Evolutionary conservation across 2,888 invertebrate genomes (phyloP), one percentile per base, ranked within the genome.

Genomic region (Dascillus cervinus): DNA sequence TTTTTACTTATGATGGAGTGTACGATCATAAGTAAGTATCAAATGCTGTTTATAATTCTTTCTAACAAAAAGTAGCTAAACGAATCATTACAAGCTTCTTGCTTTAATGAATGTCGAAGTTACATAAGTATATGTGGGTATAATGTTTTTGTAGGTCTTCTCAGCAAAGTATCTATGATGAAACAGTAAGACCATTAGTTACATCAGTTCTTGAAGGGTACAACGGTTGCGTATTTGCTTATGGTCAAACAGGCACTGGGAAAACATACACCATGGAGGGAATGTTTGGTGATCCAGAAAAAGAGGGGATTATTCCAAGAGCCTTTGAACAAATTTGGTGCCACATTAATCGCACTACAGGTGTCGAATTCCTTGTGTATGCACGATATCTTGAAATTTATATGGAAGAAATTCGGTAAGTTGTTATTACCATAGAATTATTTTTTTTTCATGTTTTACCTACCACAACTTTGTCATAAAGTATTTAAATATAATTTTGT

Each of bases 221-320:
- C 67, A 98, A 98, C 67, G 96, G 97, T 8, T 98, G 97, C 50
- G 95, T 98, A 47, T 97, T 98, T 71, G 98, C 97, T 1, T 98
- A 98, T 65, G 98, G 97, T 0, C 98, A 98, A 69, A 98, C 98
- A 0, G 97, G 97, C 39, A 96, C 97, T 1, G 97, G 96, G 29
- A 81, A 81, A 63, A 81, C 80, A 5, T 79, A 75, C 63, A 81
- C 81, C 6, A 80, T 81, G 80, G 79, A 80, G 70, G 88, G 87
- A 11, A 64, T 72, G 10, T 67, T 75, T 31, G 72, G 69, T 21
- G 73, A 78, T 45, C 66, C 72, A n/a, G 79, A 82, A 9, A 46
- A 51, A 13, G 50, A 49, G 37, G 61, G 61, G 8, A 55, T 61
- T 44, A 94, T 97, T 52, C 96, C 96, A 3, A 80, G 94, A 43